Evolutionary conservation across 2,888 invertebrate species (phyloP), one percentile per base, ranked within the genome.

Genomic region (Temnothorax rugatulus): DNA sequence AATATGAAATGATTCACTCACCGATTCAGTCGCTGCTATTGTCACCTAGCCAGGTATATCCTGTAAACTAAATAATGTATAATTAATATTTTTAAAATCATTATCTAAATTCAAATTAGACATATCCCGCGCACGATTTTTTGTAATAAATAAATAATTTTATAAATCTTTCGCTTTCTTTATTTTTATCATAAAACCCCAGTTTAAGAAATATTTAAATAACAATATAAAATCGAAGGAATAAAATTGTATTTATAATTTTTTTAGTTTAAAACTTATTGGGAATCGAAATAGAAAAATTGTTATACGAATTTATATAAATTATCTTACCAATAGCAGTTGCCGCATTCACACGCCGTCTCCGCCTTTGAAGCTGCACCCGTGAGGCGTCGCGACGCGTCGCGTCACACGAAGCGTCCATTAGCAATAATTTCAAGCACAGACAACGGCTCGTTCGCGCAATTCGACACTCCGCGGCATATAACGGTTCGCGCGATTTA

Each of bases 1-100:
- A 75, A 50, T 61, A 61, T 75, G 8, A 75, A 75, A 38, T 47
- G 5, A 61, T 38, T 47, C 3, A 61, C 47, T 61, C 34, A 75
- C 34, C 21, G 29, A 29, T 29, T 29, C 29, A 25, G 2, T 41
- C 38, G 38, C 5, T 73, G 21, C 21, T 57, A 25, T 15, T 15
- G 52, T n/a, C 52, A 7, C 1, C 2, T n/a, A 15, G 4, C 34
- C 8, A 21, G 50, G 2, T 25, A 38, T 13, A 15, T 21, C 8
- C 76, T 76, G 25, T 21, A 34, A 76, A 64, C 52, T 76, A 64
- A 15, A 11, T n/a, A 52, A 34, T n/a, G 4, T 25, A 25, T 18
- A 25, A 2, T 52, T 52, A 34, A 69, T 18, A 54, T 41, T 54
- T 25, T 41, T 25, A 5, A 57, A 34, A 25, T 34, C 1, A 21